A percentile compares a stretch with the other conserved stretches of the same genome.
Evolutionary conservation across 2,888 invertebrate species (phyloP).

Genomic region (Hydriomena furcata): DNA sequence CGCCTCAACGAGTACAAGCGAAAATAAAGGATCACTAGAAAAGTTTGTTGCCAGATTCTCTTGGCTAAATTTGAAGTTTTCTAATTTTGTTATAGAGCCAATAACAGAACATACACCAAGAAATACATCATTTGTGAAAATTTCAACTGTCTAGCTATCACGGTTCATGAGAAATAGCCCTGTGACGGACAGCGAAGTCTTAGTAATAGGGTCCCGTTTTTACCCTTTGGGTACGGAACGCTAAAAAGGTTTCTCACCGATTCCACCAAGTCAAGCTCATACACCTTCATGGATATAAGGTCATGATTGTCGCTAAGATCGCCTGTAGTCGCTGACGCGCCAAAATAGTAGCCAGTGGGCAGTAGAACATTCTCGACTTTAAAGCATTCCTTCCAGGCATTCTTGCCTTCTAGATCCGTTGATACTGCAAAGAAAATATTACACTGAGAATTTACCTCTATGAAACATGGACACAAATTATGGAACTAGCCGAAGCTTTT

Average conservation of each 20-base stretch:
- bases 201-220: too few species aligned
- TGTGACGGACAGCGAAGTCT: too few species aligned
- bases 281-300: constrained; percentile 94
- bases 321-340: constrained; percentile 97
- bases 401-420: constrained; percentile 95
- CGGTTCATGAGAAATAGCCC: too few species aligned
- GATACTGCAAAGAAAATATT: constrained; percentile 85
- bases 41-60: too few species aligned
- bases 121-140: too few species aligned
- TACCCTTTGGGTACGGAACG: too few species aligned
- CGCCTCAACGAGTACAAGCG: too few species aligned
- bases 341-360: constrained; percentile 97
- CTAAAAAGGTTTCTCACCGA: constrained; percentile 56
- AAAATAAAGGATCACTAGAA: too few species aligned
- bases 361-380: constrained; percentile 93
- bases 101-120: too few species aligned
- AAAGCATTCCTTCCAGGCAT: constrained; percentile 97
- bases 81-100: too few species aligned
- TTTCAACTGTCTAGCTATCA: too few species aligned
- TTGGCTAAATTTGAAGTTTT: too few species aligned
- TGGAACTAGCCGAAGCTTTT: background rate
- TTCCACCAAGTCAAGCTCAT: constrained; percentile 92
- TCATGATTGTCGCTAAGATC: constrained; percentile 99
- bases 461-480: background rate
- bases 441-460: background rate